Evolutionary conservation across 1,140 invertebrate genomes (phyloP), one percentile per base, ranked within the genome.

Genomic region (Scaptomyza pallida): DNA sequence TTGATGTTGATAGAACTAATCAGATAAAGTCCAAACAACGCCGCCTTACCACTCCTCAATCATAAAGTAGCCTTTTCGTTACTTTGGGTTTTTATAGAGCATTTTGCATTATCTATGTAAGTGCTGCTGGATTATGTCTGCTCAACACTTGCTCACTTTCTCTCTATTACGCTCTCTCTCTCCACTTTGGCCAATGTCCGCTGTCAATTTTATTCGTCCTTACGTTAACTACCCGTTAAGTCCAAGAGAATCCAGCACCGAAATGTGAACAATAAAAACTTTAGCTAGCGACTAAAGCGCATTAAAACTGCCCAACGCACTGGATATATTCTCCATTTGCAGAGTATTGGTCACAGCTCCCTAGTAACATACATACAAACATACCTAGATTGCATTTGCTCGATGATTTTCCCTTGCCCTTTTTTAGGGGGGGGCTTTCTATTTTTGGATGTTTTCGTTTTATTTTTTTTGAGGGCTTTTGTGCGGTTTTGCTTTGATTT

Each of bases 401-500:
- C 55, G 41, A 61, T 61, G 75, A 63, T 70, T 48, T 77, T 60
- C 40, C 43, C 5, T 12, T 17, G 5, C 26, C 6, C 6, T 47
- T 57, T 26, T 54, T 74, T n/a, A 37, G 10, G 23, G 26, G 33
- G 17, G 23, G 26, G 33, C 19, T 33, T 35, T 54, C 17, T 43
- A 15, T 23, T 40, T 70, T 41, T 68, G 15, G 23, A 23, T 40
- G 26, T 61, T 19, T 13, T 21, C 9, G 12, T 9, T 37, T 15
- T 45, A 45, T 37, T 33, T 30, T 63, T 15, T 45, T 4, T 13
- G 10, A 10, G 16, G 15, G 12, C 37, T 47, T 45, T 75, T 51
- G 57, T 86, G 80, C 68, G 81, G 81, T 55, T 81, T 88, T 81
- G 65, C 81, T 88, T 86, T 88, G 81, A 86, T 86, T 86, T 86